phyloP scores from a whole-genome alignment of 2,797 vertebrate species.

The Micromesistius poutassou region DNA sequence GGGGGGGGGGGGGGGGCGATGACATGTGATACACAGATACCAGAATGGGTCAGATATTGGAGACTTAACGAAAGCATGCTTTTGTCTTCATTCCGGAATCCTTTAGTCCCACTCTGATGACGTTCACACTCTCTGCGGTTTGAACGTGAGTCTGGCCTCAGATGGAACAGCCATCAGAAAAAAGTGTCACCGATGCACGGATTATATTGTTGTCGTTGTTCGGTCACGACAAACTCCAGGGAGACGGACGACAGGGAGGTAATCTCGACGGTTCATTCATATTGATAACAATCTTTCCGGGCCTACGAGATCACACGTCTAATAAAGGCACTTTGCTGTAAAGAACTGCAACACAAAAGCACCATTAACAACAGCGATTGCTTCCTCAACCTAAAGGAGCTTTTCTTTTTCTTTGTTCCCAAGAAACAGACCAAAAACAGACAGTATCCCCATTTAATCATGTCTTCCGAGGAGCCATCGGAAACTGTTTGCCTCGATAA shows the following conservation, averaged over 20 bases:
- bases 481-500: neutral
- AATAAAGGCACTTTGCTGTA: neutral
- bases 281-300: neutral
- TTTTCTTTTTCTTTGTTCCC: neutral
- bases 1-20: too few species aligned
- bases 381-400: neutral
- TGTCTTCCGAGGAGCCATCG: neutral
- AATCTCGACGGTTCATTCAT: neutral
- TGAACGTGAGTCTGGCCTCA: neutral
- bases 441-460: neutral
- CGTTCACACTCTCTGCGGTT: neutral
- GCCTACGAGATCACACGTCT: neutral
- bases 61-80: neutral
- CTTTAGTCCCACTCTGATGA: neutral
- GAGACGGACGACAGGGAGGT: neutral
- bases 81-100: neutral
- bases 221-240: neutral
- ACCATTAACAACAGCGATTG: neutral
- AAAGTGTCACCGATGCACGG: too few species aligned
- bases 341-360: neutral
- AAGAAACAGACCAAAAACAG: conserved; percentile 1
- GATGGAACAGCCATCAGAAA: too few species aligned
- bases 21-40: neutral
- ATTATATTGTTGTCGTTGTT: neutral
- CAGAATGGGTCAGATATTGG: neutral